Base-by-base conservation (phyloP, 1,140 invertebrate species). In the Planococcus citri region DNA sequence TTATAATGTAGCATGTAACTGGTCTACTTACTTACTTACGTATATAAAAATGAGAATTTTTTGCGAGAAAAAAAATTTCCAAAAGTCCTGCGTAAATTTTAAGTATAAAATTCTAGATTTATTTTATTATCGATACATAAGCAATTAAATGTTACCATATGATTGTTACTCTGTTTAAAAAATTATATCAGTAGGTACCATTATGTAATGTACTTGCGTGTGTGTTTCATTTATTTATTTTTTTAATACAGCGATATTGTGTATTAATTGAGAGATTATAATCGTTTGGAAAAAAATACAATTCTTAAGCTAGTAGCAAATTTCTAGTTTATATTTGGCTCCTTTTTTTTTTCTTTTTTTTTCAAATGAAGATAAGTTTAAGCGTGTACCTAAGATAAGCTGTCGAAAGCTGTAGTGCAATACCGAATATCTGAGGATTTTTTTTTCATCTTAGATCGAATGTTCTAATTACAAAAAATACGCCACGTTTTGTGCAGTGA, bases 111-210 rank as follows among this genome's bases (percentile, higher is more conserved):
- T 51, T 51, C 17, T 9, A 12, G 29, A 51, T 51, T 51, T 9
- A 37, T 37, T 51, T 17, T 51, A 25, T 24, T 64, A 64, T 25
- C 25, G 60, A 64, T 64, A 27, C 60, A 64, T 64, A 64, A 64
- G 60, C 60, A 64, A 64, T 64, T 64, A 64, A 64, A 64, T 64
- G 60, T 64, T 64, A 64, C 60, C 60, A 64, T 64, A 27, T 64
- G 60, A 64, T 64, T 64, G 60, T 64, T 64, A 64, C 60, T 64
- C 60, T 64, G 60, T 64, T 64, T 24, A 64, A 64, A 24, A 64
- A n/a, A n/a, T n/a, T n/a, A n/a, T n/a, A n/a, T n/a, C n/a, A n/a
- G n/a, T 27, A 10, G 24, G 25, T 64, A 64, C 60, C 60, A 64
- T 51, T 51, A 51, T 51, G 41, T 51, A 37, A 17, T 51, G 41